Base-by-base conservation (phyloP, 2,113 vertebrate genomes). In the Pseudonaja textilis region DNA sequence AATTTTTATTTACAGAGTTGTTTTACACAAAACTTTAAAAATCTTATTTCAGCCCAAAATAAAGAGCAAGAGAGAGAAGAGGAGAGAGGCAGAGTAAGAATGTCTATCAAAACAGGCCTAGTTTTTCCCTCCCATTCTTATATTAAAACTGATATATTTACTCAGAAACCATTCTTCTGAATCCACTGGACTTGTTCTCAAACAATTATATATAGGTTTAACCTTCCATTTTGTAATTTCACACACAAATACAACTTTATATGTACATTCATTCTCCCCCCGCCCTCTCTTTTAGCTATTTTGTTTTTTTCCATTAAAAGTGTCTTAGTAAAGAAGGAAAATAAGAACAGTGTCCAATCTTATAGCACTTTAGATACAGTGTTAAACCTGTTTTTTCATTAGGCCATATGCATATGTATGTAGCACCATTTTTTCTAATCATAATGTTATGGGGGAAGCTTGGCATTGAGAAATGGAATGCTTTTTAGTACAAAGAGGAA, bases 91-190 rank as follows among this genome's bases (percentile, higher is more conserved):
- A 81, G 74, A 81, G 74, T 96, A 95, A 97, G 94, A 93, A 93
- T 54, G 94, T 92, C 96, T 90, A 94, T 93, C 57, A 90, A 95
- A 25, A 54, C 85, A 85, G 57, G 95, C 95, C 91, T 94, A 96
- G 94, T 2, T 42, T 3, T 9, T 91, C 89, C 88, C 10, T 92
- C 94, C 90, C 88, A 50, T 93, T 93, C 95, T 95, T 93, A 94
- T 96, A 94, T 96, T 96, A 96, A 96, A 94, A 97, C 96, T 96
- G 96, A 25, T 96, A 97, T 93, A 89, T 91, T 57, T 61, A 61
- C 91, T 50, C 85, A 87, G 56, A 87, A 59, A 23, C 22, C 86
- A 52, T 91, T 87, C 55, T 47, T 42, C 56, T 23, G 55, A 26
- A n/a, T 87, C 55, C 57, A 50, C 81, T 34, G 55, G 42, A 87